Conservation (phyloP, 2,797 vertebrate species). For the Stomatorhinus walkeri region DNA sequence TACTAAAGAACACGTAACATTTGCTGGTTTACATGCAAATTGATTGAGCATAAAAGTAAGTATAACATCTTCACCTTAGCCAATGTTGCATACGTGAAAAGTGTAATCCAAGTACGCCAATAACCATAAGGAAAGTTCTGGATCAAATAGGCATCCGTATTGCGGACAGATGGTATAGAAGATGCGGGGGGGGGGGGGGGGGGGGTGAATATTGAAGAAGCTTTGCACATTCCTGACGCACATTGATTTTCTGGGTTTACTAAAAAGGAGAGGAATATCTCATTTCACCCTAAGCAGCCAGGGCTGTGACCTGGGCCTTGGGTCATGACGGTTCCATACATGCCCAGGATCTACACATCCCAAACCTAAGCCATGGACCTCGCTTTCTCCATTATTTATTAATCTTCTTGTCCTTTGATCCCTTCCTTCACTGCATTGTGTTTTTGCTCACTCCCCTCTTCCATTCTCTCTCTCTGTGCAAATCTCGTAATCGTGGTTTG, state of each 20-base stretch:
- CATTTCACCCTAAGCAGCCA: slow-evolving; percentile 55
- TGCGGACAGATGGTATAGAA: slow-evolving; percentile 15
- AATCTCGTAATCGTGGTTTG: background rate
- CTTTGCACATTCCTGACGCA: slow-evolving; percentile 48
- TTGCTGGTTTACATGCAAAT: background rate
- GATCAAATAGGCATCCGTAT: slow-evolving; percentile 50
- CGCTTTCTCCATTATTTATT: slow-evolving; percentile 13
- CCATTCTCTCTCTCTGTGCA: slow-evolving; percentile 24
- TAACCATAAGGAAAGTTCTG: slow-evolving; percentile 58
- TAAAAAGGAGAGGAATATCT: slow-evolving; percentile 55
- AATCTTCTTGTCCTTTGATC: background rate
- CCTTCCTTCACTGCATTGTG: slow-evolving; percentile 19
- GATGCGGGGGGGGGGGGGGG: background rate
- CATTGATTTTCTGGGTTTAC: slow-evolving; percentile 62
- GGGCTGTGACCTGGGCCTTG: slow-evolving; percentile 54
- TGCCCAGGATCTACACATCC: background rate
- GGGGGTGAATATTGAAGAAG: slow-evolving; percentile 45
- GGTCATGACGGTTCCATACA: slow-evolving; percentile 45
- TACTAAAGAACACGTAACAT: background rate
- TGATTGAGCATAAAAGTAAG: background rate
- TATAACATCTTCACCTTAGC: background rate
- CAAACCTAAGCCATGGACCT: background rate
- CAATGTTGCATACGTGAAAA: slow-evolving; percentile 53
- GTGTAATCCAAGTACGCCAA: slow-evolving; percentile 57
- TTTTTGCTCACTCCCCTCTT: slow-evolving; percentile 14